phyloP scores from a whole-genome alignment of 2,888 invertebrate genomes.

The Thymelicus sylvestris region DNA sequence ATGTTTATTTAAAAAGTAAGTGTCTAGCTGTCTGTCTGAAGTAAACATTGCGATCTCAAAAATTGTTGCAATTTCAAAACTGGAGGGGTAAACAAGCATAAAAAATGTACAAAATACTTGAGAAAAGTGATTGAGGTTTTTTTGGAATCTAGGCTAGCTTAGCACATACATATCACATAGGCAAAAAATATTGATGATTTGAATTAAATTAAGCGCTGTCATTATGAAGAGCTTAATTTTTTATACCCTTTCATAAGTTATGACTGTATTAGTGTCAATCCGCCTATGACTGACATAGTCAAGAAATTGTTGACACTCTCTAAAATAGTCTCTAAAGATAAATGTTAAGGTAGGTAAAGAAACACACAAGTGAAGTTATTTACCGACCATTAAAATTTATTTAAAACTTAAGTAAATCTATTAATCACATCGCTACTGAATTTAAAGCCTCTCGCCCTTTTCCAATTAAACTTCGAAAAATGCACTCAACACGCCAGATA shows the following conservation, averaged over 20 bases:
- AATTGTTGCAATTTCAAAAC: too few relatives aligned
- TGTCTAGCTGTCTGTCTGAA: too few relatives aligned
- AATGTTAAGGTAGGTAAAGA: too few relatives aligned
- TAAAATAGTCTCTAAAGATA: neutral
- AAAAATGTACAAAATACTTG: too few relatives aligned
- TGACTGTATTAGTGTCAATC: neutral
- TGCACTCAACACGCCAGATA: conserved; percentile 28
- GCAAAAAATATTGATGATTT: neutral
- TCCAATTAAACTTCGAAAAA: conserved; percentile 27
- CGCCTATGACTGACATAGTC: neutral
- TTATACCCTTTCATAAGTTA: neutral
- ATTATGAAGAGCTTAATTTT: conserved; percentile 4
- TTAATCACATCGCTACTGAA: conserved; percentile 33
- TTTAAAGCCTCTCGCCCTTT: conserved; percentile 24
- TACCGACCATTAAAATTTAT: conserved; percentile 10
- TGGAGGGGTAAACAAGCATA: too few relatives aligned
- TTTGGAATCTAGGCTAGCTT: too few relatives aligned
- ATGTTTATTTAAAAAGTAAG: too few relatives aligned
- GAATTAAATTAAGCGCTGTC: neutral
- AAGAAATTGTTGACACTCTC: neutral
- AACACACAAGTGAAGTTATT: neutral
- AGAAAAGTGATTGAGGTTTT: too few relatives aligned
- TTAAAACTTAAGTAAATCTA: conserved; percentile 14
- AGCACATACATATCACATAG: too few relatives aligned
- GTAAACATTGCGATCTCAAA: too few relatives aligned